A percentile compares a stretch with the other conserved stretches of the same genome.
These are phyloP conservation scores for Cryptus viduatorius DNA, from an alignment of 2,888 invertebrate genomes.

Conservation along the genomic window DNA sequence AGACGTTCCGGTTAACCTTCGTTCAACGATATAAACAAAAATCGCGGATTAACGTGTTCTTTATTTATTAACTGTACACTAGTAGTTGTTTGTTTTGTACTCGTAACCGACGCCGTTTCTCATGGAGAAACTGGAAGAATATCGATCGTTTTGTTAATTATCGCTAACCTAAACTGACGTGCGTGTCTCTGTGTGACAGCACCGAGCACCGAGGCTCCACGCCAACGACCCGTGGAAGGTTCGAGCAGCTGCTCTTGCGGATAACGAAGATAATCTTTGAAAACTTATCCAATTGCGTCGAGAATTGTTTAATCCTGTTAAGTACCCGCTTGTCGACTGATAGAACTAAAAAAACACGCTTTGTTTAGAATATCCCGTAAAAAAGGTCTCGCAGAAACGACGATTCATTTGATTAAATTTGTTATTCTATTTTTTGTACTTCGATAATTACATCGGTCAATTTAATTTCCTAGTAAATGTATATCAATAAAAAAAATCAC, in stretches of 20 bases:
- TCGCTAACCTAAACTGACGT: slow-evolving; percentile 41
- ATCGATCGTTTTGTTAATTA: slow-evolving; percentile 53
- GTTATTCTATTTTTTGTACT: no score
- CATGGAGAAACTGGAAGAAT: slow-evolving; percentile 49
- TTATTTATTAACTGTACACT: background rate
- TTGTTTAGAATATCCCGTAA: no score
- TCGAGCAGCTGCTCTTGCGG: background rate
- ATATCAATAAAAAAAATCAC: no score
- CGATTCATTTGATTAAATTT: no score
- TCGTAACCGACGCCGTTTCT: slow-evolving; percentile 57
- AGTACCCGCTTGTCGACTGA: no score
- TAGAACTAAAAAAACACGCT: no score
- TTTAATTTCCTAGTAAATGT: no score
- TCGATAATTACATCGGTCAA: no score
- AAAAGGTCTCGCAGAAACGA: no score
- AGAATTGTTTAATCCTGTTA: no score
- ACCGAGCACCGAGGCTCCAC: background rate
- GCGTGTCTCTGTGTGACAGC: slow-evolving; percentile 38
- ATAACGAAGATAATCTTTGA: no score
- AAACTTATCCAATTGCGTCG: no score
- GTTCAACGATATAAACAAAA: background rate
- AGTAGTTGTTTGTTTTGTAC: slow-evolving; percentile 9
- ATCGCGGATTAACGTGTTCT: background rate
- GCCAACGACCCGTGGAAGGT: background rate
- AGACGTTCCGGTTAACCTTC: background rate